A percentile compares a stretch with the other conserved stretches of the same genome.
Evolutionary conservation across 2,888 invertebrate species (phyloP).

Genomic region (Perizoma flavofasciatum): DNA sequence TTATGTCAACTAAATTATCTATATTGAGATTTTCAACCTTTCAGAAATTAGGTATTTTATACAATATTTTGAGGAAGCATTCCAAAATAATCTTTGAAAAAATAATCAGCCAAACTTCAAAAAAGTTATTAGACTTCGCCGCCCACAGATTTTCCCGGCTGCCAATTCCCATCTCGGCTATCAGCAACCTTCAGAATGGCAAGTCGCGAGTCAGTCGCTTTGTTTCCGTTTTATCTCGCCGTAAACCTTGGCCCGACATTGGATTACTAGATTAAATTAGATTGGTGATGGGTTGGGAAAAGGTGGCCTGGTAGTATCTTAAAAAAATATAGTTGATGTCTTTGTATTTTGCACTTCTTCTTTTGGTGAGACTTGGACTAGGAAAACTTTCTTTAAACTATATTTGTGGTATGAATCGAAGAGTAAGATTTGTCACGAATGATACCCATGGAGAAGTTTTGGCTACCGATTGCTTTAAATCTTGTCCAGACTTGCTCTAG

Average conservation of each 20-base stretch:
- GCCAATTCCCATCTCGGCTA: slow-evolving; percentile 35
- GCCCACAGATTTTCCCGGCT: slow-evolving; percentile 26
- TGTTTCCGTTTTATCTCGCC: slow-evolving; percentile 34
- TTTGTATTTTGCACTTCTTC: too few species aligned
- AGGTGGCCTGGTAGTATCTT: slow-evolving; percentile 3
- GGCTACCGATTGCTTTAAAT: too few species aligned
- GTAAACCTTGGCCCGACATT: slow-evolving; percentile 34
- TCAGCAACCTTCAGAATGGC: slow-evolving; percentile 34
- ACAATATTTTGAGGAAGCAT: not conserved
- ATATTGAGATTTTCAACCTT: too few species aligned
- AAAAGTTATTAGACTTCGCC: slow-evolving; percentile 3
- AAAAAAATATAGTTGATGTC: too few species aligned
- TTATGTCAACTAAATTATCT: too few species aligned
- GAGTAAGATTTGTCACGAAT: too few species aligned
- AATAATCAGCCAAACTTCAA: slow-evolving; percentile 6
- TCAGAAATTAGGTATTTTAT: too few species aligned
- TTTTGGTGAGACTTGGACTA: too few species aligned
- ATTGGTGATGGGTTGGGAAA: slow-evolving; percentile 18
- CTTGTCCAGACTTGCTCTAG: too few species aligned
- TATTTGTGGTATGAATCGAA: too few species aligned
- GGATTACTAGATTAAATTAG: slow-evolving; percentile 22
- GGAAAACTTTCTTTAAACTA: too few species aligned
- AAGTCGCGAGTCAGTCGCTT: slow-evolving; percentile 28
- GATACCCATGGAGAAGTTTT: too few species aligned
- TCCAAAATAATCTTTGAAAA: slow-evolving; percentile 4